A percentile compares a stretch with the other conserved stretches of the same genome.
Conservation (phyloP, 2,888 invertebrate species). For the Ectemnius cavifrons region DNA sequence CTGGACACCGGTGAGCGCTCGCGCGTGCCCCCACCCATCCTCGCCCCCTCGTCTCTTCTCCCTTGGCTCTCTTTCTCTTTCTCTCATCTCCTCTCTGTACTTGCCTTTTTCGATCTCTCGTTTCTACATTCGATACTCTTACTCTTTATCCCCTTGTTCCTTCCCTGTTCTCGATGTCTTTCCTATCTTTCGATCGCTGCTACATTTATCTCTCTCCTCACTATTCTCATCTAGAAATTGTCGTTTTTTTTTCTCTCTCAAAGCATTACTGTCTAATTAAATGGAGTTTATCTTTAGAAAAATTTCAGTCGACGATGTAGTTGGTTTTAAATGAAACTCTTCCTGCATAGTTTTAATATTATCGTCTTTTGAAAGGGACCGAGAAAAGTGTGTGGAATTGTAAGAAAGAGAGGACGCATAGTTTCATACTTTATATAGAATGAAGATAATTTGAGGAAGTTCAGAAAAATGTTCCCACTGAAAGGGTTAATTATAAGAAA, state of each 20-base stretch:
- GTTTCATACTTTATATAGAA: too few relatives aligned
- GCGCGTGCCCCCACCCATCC: background rate
- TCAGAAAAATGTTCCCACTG: too few relatives aligned
- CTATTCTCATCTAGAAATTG: slow-evolving; percentile 11
- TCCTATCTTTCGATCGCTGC: background rate
- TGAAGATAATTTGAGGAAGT: too few relatives aligned
- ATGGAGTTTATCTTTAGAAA: too few relatives aligned
- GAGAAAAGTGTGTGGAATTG: too few relatives aligned
- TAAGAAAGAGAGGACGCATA: too few relatives aligned
- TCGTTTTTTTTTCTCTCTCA: background rate
- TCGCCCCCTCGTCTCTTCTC: slow-evolving; percentile 6
- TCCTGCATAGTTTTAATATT: too few relatives aligned
- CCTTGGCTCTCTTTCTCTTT: background rate
- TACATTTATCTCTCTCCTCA: slow-evolving; percentile 17
- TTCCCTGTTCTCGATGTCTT: slow-evolving; percentile 9
- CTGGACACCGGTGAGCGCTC: slow-evolving; percentile 57
- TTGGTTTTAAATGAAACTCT: too few relatives aligned
- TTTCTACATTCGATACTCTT: background rate
- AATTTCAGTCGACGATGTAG: too few relatives aligned
- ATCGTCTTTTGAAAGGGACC: too few relatives aligned
- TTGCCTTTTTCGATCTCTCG: background rate
- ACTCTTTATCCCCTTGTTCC: slow-evolving; percentile 11
- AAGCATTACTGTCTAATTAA: background rate
- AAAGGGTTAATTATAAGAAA: too few relatives aligned
- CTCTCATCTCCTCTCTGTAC: slow-evolving; percentile 4